phyloP scores from a whole-genome alignment of 1,140 invertebrate genomes.

The Diabrotica undecimpunctata region DNA sequence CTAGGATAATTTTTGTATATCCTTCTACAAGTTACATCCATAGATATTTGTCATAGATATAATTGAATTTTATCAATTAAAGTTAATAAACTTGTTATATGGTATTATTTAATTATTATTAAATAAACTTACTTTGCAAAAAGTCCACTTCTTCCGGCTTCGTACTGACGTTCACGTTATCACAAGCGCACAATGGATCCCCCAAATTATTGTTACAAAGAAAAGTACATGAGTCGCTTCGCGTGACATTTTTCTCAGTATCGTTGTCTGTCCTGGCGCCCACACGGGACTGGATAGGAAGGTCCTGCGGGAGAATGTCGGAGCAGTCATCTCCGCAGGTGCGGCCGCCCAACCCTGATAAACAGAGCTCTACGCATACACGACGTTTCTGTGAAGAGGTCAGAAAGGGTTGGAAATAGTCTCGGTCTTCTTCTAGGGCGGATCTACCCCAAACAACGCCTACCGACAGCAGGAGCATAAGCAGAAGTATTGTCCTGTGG shows the following conservation, averaged over 20 bases:
- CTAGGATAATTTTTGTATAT: no score
- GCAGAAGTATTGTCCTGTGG: slow-evolving; percentile 36
- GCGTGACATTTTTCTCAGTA: slow-evolving; percentile 26
- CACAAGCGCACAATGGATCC: slow-evolving; percentile 42
- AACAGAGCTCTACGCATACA: slow-evolving; percentile 47
- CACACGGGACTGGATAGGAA: slow-evolving; percentile 30
- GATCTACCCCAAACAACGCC: slow-evolving; percentile 22
- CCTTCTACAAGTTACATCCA: neutral
- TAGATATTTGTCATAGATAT: neutral
- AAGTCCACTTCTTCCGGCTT: slow-evolving; percentile 32
- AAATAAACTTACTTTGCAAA: slow-evolving; percentile 22
- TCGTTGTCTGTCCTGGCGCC: neutral
- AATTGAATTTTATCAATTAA: neutral
- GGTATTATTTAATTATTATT: no score
- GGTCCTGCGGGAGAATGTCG: slow-evolving; percentile 37
- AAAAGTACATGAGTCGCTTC: slow-evolving; percentile 41
- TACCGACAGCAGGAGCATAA: slow-evolving; percentile 36
- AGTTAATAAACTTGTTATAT: no score
- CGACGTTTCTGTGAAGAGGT: slow-evolving; percentile 36
- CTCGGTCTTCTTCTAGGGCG: slow-evolving; percentile 24
- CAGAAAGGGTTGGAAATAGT: slow-evolving; percentile 38
- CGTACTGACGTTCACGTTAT: slow-evolving; percentile 14
- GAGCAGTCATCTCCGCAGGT: slow-evolving; percentile 45
- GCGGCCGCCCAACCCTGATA: slow-evolving; percentile 46
- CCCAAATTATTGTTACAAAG: slow-evolving; percentile 46